Base-by-base conservation (phyloP, 2,113 vertebrate species). In the Hassar affinis region DNA sequence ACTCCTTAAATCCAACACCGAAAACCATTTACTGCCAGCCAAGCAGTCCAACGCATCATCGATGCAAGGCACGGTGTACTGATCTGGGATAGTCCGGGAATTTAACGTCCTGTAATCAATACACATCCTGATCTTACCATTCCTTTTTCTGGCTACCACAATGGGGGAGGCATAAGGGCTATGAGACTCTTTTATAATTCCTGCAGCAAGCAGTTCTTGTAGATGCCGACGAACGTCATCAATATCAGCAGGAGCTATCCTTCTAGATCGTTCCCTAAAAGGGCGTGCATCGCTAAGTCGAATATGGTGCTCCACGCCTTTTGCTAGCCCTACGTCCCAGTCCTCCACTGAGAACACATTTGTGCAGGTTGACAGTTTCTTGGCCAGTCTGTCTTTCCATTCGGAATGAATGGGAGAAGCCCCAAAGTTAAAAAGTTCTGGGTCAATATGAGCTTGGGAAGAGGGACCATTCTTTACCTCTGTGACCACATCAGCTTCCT, bases 51-150 rank as follows among this genome's bases (percentile, higher is more conserved):
- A 11, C 0, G 56, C 77, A 79, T 79, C 77, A 15, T 79, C 77
- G 1, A 79, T 52, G 0, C 56, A 0, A 3, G 77, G 77, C 17
- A n/a, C 54, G 0, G 54, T 72, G 47, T 72, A 72, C 27, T 69
- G 64, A 33, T 72, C 66, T 18, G 52, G 54, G 12, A 79, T 27
- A 2, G 56, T 79, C 1, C 52, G 85, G 86, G 83, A 84, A 81
- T 90, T 92, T 89, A 89, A 83, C 74, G 88, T 83, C 77, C 69
- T 85, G 15, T 79, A 79, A 15, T 79, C 77, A 27, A 79, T 79
- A 14, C 77, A 79, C 56, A 79, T 79, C 5, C 38, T 8, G 1
- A 79, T 14, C 0, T 6, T n/a, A 0, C 56, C 76, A 78, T 27
- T 59, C 12, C 38, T 78, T 27, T 78, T 78, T 6, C 76, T 35